Conservation (phyloP, 2,113 vertebrate species). For the Aramus guarauna region DNA sequence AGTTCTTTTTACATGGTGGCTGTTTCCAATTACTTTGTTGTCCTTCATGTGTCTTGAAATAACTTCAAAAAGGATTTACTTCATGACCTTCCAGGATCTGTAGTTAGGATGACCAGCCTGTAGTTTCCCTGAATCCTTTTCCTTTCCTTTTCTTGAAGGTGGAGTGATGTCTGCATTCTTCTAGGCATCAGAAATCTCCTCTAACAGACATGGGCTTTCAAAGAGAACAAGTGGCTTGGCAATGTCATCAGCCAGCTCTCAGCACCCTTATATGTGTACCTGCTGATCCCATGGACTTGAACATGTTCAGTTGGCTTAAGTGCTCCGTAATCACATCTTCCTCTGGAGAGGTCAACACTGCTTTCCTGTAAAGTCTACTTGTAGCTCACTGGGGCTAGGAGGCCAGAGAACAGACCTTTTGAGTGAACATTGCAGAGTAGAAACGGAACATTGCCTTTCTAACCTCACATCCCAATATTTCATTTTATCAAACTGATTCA, state of each 20-base stretch:
- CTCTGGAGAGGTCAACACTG: background rate
- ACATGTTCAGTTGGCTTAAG: background rate
- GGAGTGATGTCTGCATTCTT: background rate
- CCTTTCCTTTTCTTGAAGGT: background rate
- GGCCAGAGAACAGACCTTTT: background rate
- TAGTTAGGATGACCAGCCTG: background rate
- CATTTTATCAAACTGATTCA: background rate
- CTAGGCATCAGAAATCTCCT: background rate
- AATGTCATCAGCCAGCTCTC: background rate
- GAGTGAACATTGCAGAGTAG: background rate
- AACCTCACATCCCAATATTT: background rate
- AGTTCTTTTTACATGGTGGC: background rate
- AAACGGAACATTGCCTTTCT: background rate
- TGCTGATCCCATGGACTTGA: background rate
- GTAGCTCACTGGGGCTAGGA: background rate
- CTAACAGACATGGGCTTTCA: background rate
- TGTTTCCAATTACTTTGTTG: background rate
- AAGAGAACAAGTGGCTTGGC: background rate
- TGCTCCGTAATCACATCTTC: background rate
- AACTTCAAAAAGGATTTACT: background rate
- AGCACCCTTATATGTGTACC: background rate
- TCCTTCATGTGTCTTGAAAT: background rate
- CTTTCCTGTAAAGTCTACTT: background rate
- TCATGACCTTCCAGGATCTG: background rate
- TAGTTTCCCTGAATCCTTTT: background rate